Percentiles rank a stretch among this genome's conserved stretches.
phyloP scores from a whole-genome alignment of 2,797 vertebrate genomes.

The Lophius americanus region DNA sequence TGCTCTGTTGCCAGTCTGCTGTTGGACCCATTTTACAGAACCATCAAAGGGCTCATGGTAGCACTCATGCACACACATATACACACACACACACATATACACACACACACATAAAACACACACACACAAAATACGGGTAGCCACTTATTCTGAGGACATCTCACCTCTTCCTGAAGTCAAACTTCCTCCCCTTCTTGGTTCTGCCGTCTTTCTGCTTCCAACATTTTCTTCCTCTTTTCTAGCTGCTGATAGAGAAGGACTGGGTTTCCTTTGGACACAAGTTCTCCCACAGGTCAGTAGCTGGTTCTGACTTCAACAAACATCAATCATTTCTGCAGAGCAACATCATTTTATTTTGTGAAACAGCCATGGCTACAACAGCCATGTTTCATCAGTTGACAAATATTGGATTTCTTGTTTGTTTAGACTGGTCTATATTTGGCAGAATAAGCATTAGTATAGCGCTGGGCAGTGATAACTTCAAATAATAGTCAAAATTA shows the following conservation, averaged over 20 bases:
- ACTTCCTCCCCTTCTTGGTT: neutral
- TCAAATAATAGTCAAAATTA: too few species aligned
- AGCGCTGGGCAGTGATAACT: too few species aligned
- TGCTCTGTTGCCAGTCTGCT: conserved; percentile 93
- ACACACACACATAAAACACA: conserved; percentile 10
- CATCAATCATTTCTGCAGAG: neutral
- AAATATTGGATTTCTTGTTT: too few species aligned
- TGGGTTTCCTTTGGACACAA: conserved; percentile 98
- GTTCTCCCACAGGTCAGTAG: conserved; percentile 93
- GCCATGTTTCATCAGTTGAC: too few species aligned
- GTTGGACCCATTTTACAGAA: conserved; percentile 92
- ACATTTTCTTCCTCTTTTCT: conserved; percentile 26
- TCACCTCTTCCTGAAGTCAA: neutral
- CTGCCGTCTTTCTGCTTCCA: neutral
- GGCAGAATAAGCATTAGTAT: too few species aligned
- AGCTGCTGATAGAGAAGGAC: conserved; percentile 96
- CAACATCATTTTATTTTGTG: neutral
- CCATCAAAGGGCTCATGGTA: conserved; percentile 95
- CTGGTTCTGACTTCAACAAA: neutral
- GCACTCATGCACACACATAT: too few species aligned
- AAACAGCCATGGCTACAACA: neutral
- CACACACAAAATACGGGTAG: neutral
- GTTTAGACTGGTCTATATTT: too few species aligned
- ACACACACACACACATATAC: too few species aligned
- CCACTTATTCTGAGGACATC: neutral